Percentiles rank a stretch among this genome's conserved stretches.
Conservation (phyloP, 2,888 invertebrate genomes). For the Erannis defoliaria region DNA sequence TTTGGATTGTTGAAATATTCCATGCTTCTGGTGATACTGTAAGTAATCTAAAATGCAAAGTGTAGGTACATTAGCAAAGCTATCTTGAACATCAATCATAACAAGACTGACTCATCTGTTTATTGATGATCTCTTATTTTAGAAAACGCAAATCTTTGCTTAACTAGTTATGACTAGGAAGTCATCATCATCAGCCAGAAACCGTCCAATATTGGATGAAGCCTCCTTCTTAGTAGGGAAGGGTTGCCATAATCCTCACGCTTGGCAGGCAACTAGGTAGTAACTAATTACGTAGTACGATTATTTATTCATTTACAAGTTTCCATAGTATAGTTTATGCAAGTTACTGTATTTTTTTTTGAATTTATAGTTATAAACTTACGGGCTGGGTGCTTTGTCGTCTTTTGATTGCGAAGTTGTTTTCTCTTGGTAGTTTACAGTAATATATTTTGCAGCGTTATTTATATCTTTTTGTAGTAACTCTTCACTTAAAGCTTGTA, state of each 20-base stretch:
- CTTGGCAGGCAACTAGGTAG: neutral
- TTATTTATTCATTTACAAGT: too few species aligned
- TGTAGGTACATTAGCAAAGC: neutral
- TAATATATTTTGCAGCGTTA: constrained; percentile 90
- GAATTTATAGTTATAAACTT: constrained; percentile 66
- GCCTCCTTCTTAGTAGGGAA: too few species aligned
- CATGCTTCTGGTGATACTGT: constrained; percentile 87
- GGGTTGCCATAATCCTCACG: too few species aligned
- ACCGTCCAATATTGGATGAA: too few species aligned
- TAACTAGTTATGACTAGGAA: too few species aligned
- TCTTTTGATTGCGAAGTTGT: constrained; percentile 89
- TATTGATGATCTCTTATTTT: constrained; percentile 8
- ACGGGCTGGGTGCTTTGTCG: constrained; percentile 93
- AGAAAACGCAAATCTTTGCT: too few species aligned
- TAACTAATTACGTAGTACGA: neutral
- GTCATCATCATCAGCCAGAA: too few species aligned
- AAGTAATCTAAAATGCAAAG: constrained; percentile 86
- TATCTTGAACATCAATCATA: constrained; percentile 26
- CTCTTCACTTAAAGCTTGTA: constrained; percentile 90
- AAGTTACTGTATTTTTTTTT: too few species aligned
- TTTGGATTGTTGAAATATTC: constrained; percentile 91
- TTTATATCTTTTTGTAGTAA: constrained; percentile 90
- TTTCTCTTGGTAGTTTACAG: constrained; percentile 91
- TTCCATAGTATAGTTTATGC: too few species aligned
- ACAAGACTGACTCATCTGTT: constrained; percentile 27